Percentiles rank a stretch among this genome's conserved stretches.
Conservation (phyloP, 64 coral and sea anemone species). For the Montipora cactus region DNA sequence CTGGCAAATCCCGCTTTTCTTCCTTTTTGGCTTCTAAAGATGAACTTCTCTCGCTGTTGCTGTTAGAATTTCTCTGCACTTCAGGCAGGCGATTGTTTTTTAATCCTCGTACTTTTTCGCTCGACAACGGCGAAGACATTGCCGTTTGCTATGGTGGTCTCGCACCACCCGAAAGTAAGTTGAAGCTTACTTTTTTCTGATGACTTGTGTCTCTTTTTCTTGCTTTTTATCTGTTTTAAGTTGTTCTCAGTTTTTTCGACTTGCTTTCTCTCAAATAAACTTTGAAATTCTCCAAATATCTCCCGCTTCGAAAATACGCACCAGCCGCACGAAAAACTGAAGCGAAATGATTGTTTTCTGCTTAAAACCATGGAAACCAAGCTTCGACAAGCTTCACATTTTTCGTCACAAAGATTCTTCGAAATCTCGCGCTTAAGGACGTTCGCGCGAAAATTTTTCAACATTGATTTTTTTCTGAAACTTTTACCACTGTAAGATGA, state of each 20-base stretch:
- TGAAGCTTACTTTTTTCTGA: not conserved
- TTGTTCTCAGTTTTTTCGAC: not conserved
- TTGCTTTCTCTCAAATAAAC: not conserved
- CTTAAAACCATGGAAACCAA: conserved; percentile 5
- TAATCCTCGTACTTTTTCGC: not conserved
- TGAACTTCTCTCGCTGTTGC: not conserved
- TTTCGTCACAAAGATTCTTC: conserved; percentile 27
- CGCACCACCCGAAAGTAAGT: not conserved
- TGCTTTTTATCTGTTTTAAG: not conserved
- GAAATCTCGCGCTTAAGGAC: conserved; percentile 1
- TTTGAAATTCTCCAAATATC: not conserved
- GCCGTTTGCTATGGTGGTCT: not conserved
- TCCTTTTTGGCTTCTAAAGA: not conserved
- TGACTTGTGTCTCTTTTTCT: too few relatives aligned
- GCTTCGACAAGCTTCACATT: not conserved
- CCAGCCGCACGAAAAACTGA: conserved; percentile 1
- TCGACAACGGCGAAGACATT: not conserved
- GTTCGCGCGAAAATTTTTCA: too few relatives aligned
- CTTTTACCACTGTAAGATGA: too few relatives aligned
- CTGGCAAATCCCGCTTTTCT: not conserved
- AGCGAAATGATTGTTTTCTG: conserved; percentile 37
- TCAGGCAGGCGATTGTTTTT: not conserved
- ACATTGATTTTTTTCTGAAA: too few relatives aligned
- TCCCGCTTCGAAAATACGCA: conserved; percentile 1
- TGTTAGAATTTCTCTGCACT: not conserved